A percentile compares a stretch with the other conserved stretches of the same genome.
phyloP scores from a whole-genome alignment of 2,888 invertebrate species.

The Neria commutata region DNA sequence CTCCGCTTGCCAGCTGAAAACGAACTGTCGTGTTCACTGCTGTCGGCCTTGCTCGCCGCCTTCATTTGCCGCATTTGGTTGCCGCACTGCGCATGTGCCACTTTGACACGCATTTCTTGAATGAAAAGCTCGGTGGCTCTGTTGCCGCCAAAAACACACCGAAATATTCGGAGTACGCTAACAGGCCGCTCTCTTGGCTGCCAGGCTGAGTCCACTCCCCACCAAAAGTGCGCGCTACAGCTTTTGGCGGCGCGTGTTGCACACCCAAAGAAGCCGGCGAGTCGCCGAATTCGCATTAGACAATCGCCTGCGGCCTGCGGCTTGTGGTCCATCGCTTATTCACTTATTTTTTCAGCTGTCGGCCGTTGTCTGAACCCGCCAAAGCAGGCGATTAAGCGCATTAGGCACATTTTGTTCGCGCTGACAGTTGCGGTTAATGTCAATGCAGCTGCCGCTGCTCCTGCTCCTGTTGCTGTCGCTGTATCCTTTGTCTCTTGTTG shows the following conservation, averaged over 20 bases:
- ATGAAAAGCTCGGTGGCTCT: slow-evolving; percentile 8
- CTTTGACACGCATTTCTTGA: slow-evolving; percentile 3
- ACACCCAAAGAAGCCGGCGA: background rate
- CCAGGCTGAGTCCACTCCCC: too few relatives aligned
- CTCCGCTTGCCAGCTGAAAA: background rate
- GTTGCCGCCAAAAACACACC: slow-evolving; percentile 1
- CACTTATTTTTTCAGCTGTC: background rate
- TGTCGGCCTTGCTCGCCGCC: background rate
- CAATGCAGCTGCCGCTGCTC: background rate
- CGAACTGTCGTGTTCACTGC: background rate
- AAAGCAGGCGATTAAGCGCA: slow-evolving; percentile 7
- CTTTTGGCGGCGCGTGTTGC: background rate
- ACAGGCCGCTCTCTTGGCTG: too few relatives aligned
- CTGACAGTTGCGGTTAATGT: background rate
- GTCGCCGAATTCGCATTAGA: background rate
- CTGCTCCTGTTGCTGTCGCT: background rate
- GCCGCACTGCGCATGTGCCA: background rate
- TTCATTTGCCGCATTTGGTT: background rate
- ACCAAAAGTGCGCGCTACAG: too few relatives aligned
- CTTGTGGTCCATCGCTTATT: background rate
- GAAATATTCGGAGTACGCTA: slow-evolving; percentile 9
- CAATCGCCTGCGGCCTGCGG: background rate
- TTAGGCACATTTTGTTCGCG: slow-evolving; percentile 6
- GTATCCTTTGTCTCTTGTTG: too few relatives aligned
- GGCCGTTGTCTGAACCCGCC: background rate